Conservation (phyloP, 2,888 invertebrate genomes). For the Pocota personata region DNA sequence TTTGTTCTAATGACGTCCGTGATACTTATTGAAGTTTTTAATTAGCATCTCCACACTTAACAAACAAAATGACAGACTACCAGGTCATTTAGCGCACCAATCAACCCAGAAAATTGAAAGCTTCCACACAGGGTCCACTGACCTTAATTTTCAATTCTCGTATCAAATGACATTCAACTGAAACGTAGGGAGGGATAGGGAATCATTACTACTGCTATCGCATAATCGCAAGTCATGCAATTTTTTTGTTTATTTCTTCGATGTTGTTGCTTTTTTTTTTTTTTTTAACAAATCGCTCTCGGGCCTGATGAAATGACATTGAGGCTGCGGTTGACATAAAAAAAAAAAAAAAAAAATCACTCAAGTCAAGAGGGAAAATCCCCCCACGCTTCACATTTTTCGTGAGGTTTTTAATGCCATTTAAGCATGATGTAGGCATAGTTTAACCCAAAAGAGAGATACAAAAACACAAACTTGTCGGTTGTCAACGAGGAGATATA, state of each 20-base stretch:
- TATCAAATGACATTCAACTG: neutral
- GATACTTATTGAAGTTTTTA: constrained; percentile 12
- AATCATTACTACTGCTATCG: constrained; percentile 9
- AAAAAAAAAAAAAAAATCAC: neutral
- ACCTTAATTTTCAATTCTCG: constrained; percentile 3
- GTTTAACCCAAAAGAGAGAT: constrained; percentile 27
- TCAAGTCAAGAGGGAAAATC: neutral
- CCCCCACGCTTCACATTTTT: neutral
- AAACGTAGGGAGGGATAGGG: neutral
- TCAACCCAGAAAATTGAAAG: neutral
- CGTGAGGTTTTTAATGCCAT: constrained; percentile 1
- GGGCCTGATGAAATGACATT: constrained; percentile 7
- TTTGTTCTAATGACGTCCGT: neutral
- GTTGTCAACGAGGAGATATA: constrained; percentile 3
- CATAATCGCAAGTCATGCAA: neutral
- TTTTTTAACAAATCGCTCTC: neutral
- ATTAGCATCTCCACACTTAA: neutral
- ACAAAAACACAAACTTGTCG: constrained; percentile 19
- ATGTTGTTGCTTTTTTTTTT: neutral
- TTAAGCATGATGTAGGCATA: constrained; percentile 15
- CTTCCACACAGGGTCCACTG: neutral
- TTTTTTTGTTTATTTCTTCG: neutral
- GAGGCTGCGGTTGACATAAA: neutral
- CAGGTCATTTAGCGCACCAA: neutral
- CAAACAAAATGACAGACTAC: neutral